A percentile compares a stretch with the other conserved stretches of the same genome.
phyloP scores from a whole-genome alignment of 2,113 vertebrate species.

The Smithornis capensis region DNA sequence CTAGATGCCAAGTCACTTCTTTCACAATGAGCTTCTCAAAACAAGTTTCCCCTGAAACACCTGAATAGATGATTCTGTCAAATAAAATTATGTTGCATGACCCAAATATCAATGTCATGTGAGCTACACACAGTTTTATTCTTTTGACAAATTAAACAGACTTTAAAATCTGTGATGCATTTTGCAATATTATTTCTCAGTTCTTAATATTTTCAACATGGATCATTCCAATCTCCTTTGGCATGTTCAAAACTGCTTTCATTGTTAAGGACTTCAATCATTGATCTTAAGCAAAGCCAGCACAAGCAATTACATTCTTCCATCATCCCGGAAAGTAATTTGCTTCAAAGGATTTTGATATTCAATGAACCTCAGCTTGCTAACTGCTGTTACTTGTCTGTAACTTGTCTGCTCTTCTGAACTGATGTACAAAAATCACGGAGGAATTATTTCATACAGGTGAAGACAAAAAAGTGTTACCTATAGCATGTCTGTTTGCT shows the following conservation, averaged over 20 bases:
- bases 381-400: neutral
- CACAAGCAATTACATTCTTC: neutral
- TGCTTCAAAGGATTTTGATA: neutral
- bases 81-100: neutral
- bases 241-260: neutral
- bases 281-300: neutral
- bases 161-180: neutral
- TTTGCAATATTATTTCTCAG: neutral
- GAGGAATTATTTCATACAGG: neutral
- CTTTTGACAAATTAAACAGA: neutral
- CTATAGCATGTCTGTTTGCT: neutral
- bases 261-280: neutral
- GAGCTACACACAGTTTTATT: neutral
- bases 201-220: neutral
- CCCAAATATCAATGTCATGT: neutral
- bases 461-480: neutral
- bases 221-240: neutral
- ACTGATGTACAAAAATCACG: neutral
- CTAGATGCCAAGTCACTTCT: neutral
- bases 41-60: neutral
- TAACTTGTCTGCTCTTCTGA: neutral
- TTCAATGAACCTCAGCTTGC: neutral
- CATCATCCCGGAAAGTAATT: neutral
- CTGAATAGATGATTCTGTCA: neutral
- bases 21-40: neutral